A percentile compares a stretch with the other conserved stretches of the same genome.
These are phyloP conservation scores for Macrocentrus cingulum DNA, from an alignment of 1,140 invertebrate species.

Conservation along the genomic window DNA sequence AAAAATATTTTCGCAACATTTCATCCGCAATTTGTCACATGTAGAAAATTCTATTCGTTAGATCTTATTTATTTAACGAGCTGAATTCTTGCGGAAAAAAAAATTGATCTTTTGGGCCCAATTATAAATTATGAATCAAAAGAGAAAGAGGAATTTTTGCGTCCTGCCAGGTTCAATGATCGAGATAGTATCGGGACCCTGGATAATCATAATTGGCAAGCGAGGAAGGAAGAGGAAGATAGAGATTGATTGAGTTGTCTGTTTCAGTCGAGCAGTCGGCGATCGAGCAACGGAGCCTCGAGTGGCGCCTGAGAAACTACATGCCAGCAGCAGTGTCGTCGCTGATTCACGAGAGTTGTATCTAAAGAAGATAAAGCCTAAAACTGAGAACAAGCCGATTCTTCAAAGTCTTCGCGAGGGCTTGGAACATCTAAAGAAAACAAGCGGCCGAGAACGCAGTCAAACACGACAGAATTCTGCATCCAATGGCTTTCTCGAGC, in stretches of 20 bases:
- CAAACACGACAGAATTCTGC: constrained; percentile 41
- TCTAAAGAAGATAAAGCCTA: constrained; percentile 55
- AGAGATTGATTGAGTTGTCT: constrained; percentile 15
- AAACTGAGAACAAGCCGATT: constrained; percentile 50
- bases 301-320: constrained; percentile 49
- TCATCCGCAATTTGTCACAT: no score
- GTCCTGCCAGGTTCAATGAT: neutral
- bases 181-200: constrained; percentile 4
- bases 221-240: no score
- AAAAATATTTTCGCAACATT: no score
- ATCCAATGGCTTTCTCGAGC: constrained; percentile 46
- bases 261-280: constrained; percentile 50
- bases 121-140: no score
- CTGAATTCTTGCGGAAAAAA: no score
- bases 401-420: constrained; percentile 51
- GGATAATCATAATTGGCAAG: neutral
- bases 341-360: constrained; percentile 52
- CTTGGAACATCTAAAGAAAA: constrained; percentile 52
- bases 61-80: no score
- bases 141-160: no score
- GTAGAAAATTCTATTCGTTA: neutral
- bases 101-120: no score
- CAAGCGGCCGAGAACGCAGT: constrained; percentile 42
- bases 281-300: constrained; percentile 54
- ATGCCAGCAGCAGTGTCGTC: constrained; percentile 28